Percentiles rank a stretch among this genome's conserved stretches.
These are phyloP conservation scores for Trachelus troglodyta DNA, from an alignment of 2,888 invertebrate species.

Conservation along the genomic window DNA sequence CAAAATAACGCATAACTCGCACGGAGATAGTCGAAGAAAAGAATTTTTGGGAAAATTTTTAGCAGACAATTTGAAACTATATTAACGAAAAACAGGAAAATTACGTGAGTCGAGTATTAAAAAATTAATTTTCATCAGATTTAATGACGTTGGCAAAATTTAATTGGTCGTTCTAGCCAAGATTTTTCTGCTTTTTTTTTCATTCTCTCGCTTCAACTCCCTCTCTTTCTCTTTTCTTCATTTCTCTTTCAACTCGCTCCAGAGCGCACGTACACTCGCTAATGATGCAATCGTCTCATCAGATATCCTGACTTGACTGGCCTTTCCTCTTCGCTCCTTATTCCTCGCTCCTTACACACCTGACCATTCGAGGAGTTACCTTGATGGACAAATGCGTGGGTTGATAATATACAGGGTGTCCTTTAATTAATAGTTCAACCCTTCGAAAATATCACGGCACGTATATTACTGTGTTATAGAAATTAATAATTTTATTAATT, in stretches of 20 bases:
- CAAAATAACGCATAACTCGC: no score
- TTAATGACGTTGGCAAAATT: neutral
- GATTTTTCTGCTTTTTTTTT: constrained; percentile 13
- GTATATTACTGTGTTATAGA: no score
- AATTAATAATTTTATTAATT: no score
- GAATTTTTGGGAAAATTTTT: no score
- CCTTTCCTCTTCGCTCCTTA: constrained; percentile 37
- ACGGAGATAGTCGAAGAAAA: no score
- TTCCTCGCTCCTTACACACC: constrained; percentile 39
- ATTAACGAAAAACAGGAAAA: no score
- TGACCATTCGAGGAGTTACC: constrained; percentile 35
- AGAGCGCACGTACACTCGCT: constrained; percentile 47
- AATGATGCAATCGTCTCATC: constrained; percentile 58
- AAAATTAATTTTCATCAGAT: no score
- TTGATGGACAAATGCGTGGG: constrained; percentile 40
- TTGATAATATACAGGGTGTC: constrained; percentile 10
- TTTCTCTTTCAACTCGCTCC: constrained; percentile 14
- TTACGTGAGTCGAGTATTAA: no score
- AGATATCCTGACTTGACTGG: constrained; percentile 38
- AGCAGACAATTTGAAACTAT: no score
- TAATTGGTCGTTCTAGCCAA: neutral
- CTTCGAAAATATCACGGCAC: no score
- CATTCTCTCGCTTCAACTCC: constrained; percentile 20
- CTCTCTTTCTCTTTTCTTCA: constrained; percentile 8
- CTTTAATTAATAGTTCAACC: neutral